These are phyloP conservation scores for Peromyscus melanophrys DNA, from an alignment of 2,797 vertebrate species.

Conservation along the genomic window DNA sequence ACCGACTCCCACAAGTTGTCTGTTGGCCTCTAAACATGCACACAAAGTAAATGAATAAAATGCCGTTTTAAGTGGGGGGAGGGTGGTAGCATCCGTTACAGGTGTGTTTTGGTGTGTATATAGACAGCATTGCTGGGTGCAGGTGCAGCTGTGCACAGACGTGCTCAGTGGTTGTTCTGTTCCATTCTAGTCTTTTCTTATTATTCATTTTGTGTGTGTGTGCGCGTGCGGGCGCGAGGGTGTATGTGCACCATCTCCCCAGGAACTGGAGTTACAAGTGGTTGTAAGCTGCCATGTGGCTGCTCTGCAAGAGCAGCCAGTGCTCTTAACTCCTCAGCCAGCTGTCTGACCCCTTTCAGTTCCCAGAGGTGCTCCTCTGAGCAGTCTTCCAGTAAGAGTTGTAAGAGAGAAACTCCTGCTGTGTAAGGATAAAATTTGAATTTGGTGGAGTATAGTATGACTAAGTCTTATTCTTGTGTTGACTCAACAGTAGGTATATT, in stretches of 20 bases:
- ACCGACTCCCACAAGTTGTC: not conserved
- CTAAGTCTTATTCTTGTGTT: constrained; percentile 22
- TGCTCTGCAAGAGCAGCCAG: not conserved
- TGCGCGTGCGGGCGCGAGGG: not conserved
- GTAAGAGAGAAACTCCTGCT: not conserved
- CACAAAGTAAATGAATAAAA: not conserved
- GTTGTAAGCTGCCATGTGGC: not conserved
- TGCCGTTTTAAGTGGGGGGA: not conserved
- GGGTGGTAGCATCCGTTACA: not conserved
- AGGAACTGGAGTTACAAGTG: not conserved
- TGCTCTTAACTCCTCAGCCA: not conserved
- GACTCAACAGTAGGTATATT: constrained; percentile 5
- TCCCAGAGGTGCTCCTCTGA: not conserved
- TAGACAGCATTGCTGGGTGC: not conserved
- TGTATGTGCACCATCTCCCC: not conserved
- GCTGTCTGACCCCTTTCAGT: not conserved
- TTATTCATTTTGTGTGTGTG: not conserved
- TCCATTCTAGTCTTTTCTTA: not conserved
- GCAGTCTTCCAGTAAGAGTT: not conserved
- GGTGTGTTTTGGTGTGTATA: not conserved
- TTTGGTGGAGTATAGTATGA: not conserved
- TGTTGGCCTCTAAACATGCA: not conserved
- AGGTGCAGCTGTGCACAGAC: not conserved
- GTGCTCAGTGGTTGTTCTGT: no score
- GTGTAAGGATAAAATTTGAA: constrained; percentile 30